A percentile compares a stretch with the other conserved stretches of the same genome.
These are phyloP conservation scores for Quadriops clusia DNA, from an alignment of 2,888 invertebrate genomes.

Conservation along the genomic window DNA sequence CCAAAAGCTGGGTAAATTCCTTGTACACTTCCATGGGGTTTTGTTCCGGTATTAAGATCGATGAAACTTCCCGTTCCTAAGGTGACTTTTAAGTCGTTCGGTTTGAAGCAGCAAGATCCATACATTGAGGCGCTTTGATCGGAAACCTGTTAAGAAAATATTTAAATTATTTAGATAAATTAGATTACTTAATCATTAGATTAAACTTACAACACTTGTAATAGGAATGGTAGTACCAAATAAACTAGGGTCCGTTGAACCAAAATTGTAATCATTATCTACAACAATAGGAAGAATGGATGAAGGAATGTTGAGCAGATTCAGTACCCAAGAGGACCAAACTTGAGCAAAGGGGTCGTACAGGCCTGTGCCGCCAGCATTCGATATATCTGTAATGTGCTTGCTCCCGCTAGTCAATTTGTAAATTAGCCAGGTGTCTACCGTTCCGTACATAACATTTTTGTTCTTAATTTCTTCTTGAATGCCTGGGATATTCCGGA, in stretches of 20 bases:
- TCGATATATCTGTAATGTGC: constrained; percentile 82
- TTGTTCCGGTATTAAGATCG: constrained; percentile 65
- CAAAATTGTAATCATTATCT: constrained; percentile 66
- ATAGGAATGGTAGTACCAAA: constrained; percentile 74
- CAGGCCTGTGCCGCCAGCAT: constrained; percentile 83
- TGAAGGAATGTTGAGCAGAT: constrained; percentile 60
- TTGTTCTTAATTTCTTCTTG: constrained; percentile 49
- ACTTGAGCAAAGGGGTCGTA: constrained; percentile 83
- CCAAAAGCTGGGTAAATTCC: constrained; percentile 88
- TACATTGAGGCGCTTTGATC: constrained; percentile 85
- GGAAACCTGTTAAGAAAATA: constrained; percentile 48
- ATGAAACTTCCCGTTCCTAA: constrained; percentile 89
- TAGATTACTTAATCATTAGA: constrained; percentile 2
- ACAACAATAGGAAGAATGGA: constrained; percentile 70
- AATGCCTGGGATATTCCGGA: constrained; percentile 59
- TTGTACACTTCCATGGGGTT: constrained; percentile 67
- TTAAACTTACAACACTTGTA: constrained; percentile 53
- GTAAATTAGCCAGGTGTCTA: constrained; percentile 90
- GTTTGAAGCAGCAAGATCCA: constrained; percentile 70
- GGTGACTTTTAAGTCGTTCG: constrained; percentile 74
- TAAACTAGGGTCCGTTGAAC: constrained; percentile 48
- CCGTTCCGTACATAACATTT: constrained; percentile 68
- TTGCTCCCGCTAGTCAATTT: constrained; percentile 54
- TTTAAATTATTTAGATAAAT: background rate
- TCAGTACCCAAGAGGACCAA: constrained; percentile 68